Evolutionary conservation across 1,140 invertebrate genomes (phyloP), one percentile per base, ranked within the genome.

Genomic region (Diorhabda sublineata): DNA sequence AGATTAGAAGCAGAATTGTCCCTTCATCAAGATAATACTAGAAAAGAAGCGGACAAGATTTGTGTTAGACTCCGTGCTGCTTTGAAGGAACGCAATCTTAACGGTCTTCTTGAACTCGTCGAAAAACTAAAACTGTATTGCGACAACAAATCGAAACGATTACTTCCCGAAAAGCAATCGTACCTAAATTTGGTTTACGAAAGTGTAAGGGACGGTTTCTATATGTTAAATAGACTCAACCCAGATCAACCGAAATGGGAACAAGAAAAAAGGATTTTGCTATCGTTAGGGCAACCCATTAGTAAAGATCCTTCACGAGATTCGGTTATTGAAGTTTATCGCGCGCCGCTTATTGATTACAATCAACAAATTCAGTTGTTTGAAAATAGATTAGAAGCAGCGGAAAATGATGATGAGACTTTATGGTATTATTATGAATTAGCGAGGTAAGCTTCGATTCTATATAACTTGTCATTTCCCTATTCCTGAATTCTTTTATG

Each of bases 361-460:
- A n/a, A 6, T 52, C 47, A 80, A 60, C 66, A 76, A 62, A 76
- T 80, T 45, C 6, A 26, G 43, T 67, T 76, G 5, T 77, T 74
- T 47, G 73, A 76, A 61, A 57, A 69, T 52, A 70, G 79, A 0
- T 44, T 81, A 11, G 60, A 73, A 9, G 74, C 74, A n/a, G 77
- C 79, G 2, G 67, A 65, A 62, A 68, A 61, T 44, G 61, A 66
- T 4, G 64, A 75, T 58, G 80, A 81, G 65, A 62, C 77, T 9
- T 74, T 82, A 73, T 85, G 84, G 84, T 76, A 84, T 41, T 83
- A 83, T 76, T 83, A 85, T 65, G 85, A 86, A 74, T 69, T 85
- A 42, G 77, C 85, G 8, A 73, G 83, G 43, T 76, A 69, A 26
- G 26, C 1, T 26, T 26, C 4, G 3, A n/a, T 52, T 52, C n/a